These are phyloP conservation scores for Agrotis exclamationis DNA, from an alignment of 2,888 invertebrate genomes.

Conservation along the genomic window DNA sequence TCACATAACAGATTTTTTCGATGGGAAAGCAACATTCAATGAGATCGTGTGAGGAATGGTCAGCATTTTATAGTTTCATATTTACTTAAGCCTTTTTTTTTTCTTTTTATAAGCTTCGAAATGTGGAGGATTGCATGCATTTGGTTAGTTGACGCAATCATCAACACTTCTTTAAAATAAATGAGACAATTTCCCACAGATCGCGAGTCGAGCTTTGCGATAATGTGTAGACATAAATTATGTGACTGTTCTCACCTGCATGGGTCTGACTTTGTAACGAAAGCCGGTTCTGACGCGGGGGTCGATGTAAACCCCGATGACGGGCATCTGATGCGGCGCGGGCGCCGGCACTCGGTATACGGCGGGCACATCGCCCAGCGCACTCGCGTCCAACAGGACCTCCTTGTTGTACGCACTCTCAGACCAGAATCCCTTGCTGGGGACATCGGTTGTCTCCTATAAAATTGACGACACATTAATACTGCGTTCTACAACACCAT, in stretches of 20 bases:
- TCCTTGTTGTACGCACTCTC: conserved; percentile 78
- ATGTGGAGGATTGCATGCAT: conserved; percentile 84
- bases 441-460: conserved; percentile 82
- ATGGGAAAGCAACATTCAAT: conserved; percentile 87
- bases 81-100: conserved; percentile 23
- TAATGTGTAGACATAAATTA: conserved; percentile 69
- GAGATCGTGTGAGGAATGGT: conserved; percentile 77
- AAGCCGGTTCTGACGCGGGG: conserved; percentile 94
- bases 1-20: conserved; percentile 71
- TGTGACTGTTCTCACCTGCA: conserved; percentile 90
- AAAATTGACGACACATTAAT: conserved; percentile 53
- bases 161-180: conserved; percentile 80
- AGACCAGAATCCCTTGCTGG: conserved; percentile 79
- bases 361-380: conserved; percentile 93
- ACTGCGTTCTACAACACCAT: conserved; percentile 5
- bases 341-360: conserved; percentile 92
- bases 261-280: conserved; percentile 93
- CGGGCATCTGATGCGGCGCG: conserved; percentile 92
- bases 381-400: conserved; percentile 90
- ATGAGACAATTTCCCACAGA: conserved; percentile 79
- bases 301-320: conserved; percentile 94
- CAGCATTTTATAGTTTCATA: conserved; percentile 43
- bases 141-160: conserved; percentile 77
- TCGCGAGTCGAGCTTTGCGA: conserved; percentile 71
- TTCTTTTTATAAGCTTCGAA: conserved; percentile 66